Conservation (phyloP, 2,797 vertebrate species). For the Stomatorhinus walkeri region DNA sequence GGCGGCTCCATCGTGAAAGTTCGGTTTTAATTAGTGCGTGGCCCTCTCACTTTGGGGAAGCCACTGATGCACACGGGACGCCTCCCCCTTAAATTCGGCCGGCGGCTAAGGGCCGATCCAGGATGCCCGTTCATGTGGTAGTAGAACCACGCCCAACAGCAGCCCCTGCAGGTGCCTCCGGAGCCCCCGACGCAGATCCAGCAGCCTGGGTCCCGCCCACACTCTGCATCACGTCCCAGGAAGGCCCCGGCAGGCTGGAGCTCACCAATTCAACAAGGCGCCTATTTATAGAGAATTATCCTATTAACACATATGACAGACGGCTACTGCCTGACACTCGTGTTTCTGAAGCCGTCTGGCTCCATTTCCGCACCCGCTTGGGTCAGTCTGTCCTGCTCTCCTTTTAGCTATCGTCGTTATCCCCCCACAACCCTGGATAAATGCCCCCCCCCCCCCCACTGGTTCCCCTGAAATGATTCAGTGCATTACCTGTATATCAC, state of each 20-base stretch:
- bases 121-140: background rate
- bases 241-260: background rate
- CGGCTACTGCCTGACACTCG: background rate
- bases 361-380: background rate
- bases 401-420: background rate
- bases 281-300: slow-evolving; percentile 7
- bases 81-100: background rate
- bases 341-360: background rate
- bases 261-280: background rate
- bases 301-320: slow-evolving; percentile 6
- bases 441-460: background rate
- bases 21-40: background rate
- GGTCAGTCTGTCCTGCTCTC: background rate
- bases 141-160: background rate
- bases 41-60: background rate
- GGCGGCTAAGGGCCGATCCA: background rate
- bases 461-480: background rate
- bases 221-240: background rate
- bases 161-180: background rate
- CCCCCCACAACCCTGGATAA: background rate
- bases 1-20: background rate
- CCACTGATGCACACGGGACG: background rate
- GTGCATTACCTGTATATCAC: background rate
- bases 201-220: background rate
- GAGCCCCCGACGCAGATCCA: background rate